Conservation (phyloP, 2,113 vertebrate species). For the Scalopus aquaticus region DNA sequence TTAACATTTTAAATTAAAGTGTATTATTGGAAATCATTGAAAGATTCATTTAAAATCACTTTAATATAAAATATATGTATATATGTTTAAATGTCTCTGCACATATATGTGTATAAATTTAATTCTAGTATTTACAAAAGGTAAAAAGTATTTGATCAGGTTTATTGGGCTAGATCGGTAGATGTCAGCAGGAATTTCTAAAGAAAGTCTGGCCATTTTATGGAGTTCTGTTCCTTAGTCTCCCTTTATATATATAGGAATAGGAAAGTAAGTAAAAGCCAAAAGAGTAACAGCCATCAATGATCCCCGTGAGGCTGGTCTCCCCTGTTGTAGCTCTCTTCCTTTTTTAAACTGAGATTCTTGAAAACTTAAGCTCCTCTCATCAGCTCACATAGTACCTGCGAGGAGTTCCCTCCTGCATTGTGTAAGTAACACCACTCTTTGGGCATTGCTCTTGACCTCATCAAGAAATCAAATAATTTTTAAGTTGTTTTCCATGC, state of each 20-base stretch:
- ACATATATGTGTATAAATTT: neutral
- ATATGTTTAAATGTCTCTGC: neutral
- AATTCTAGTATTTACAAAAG: neutral
- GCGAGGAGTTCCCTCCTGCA: too few species aligned
- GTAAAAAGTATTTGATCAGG: neutral
- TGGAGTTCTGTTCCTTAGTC: neutral
- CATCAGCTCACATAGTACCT: neutral
- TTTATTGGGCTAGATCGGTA: neutral
- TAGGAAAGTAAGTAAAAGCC: neutral
- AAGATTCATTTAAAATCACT: slow-evolving; percentile 49
- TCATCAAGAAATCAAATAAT: neutral
- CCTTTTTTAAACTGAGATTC: neutral
- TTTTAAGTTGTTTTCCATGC: neutral
- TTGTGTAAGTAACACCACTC: neutral
- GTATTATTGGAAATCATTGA: slow-evolving; percentile 31
- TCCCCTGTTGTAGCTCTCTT: neutral
- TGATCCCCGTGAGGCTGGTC: neutral
- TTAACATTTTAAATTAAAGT: slow-evolving; percentile 62
- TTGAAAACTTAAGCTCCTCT: neutral
- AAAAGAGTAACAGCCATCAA: slow-evolving; percentile 9
- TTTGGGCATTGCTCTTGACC: neutral
- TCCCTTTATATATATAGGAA: neutral
- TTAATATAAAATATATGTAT: too few species aligned
- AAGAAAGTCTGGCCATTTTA: neutral
- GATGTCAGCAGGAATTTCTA: neutral